Percentiles rank a stretch among this genome's conserved stretches.
These are phyloP conservation scores for Allobates femoralis DNA, from an alignment of 2,797 vertebrate genomes.

Conservation along the genomic window DNA sequence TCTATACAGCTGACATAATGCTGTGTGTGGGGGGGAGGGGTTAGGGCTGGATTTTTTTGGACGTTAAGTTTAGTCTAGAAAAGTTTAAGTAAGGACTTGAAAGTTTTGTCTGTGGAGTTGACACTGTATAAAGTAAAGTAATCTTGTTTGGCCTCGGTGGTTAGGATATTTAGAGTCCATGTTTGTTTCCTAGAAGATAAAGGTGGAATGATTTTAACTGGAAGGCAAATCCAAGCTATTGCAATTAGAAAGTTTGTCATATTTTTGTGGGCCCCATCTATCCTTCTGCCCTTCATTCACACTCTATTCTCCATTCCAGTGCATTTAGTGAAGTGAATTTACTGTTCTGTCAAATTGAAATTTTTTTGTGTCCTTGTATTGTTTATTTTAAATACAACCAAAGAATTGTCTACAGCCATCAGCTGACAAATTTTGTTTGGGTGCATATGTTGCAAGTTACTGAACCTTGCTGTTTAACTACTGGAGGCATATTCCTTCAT, in stretches of 20 bases:
- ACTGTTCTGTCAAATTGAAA: neutral
- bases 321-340: neutral
- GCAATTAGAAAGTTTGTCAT: neutral
- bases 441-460: neutral
- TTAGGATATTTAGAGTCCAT: slow-evolving; percentile 20
- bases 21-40: too few relatives aligned
- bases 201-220: slow-evolving; percentile 1
- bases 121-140: slow-evolving; percentile 4
- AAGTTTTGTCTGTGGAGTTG: slow-evolving; percentile 23
- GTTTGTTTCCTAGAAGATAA: neutral
- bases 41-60: neutral
- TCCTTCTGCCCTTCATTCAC: neutral
- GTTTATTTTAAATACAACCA: slow-evolving; percentile 17
- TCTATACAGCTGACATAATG: slow-evolving; percentile 1
- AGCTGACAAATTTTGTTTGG: neutral
- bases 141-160: slow-evolving; percentile 20
- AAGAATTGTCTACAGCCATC: neutral
- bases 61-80: neutral
- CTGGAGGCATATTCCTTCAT: neutral
- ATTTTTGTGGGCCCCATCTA: neutral
- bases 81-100: neutral
- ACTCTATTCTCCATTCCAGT: neutral
- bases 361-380: neutral
- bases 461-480: neutral
- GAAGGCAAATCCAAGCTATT: neutral